A percentile compares a stretch with the other conserved stretches of the same genome.
Conservation (phyloP, 2,888 invertebrate genomes). For the Eucriotettix oculatus region DNA sequence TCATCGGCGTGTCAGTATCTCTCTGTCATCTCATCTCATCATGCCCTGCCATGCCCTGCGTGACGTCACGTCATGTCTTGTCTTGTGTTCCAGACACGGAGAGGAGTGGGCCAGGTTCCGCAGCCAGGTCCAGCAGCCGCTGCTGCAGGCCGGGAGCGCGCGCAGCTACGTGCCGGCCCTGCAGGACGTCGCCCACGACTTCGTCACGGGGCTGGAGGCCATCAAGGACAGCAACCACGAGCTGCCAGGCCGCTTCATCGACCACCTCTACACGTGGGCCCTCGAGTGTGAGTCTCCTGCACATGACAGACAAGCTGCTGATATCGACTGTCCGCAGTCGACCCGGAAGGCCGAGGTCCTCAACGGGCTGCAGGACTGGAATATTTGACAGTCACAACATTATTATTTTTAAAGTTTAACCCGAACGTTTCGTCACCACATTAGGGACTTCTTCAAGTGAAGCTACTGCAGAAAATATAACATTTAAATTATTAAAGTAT, state of each 20-base stretch:
- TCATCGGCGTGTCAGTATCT: slow-evolving; percentile 54
- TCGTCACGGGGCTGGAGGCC: slow-evolving; percentile 38
- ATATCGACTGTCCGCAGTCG: too few relatives aligned
- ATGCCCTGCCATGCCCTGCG: too few relatives aligned
- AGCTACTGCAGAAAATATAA: too few relatives aligned
- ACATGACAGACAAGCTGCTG: too few relatives aligned
- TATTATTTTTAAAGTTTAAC: too few relatives aligned
- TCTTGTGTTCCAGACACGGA: neutral
- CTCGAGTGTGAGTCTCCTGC: slow-evolving; percentile 71
- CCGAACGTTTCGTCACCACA: too few relatives aligned
- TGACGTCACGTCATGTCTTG: neutral
- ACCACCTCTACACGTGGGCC: slow-evolving; percentile 64
- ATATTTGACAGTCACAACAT: too few relatives aligned
- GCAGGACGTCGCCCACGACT: neutral
- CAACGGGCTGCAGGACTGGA: too few relatives aligned
- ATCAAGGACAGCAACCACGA: slow-evolving; percentile 40
- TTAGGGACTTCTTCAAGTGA: too few relatives aligned
- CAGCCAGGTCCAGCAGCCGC: neutral
- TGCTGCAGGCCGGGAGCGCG: neutral
- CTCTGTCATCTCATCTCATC: neutral
- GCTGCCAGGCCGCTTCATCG: slow-evolving; percentile 48
- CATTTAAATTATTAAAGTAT: too few relatives aligned
- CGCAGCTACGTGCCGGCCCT: neutral
- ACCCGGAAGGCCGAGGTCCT: too few relatives aligned
- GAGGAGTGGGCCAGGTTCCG: neutral